These are phyloP conservation scores for Heliconius cydno DNA, from an alignment of 2,888 invertebrate genomes.

Conservation along the genomic window DNA sequence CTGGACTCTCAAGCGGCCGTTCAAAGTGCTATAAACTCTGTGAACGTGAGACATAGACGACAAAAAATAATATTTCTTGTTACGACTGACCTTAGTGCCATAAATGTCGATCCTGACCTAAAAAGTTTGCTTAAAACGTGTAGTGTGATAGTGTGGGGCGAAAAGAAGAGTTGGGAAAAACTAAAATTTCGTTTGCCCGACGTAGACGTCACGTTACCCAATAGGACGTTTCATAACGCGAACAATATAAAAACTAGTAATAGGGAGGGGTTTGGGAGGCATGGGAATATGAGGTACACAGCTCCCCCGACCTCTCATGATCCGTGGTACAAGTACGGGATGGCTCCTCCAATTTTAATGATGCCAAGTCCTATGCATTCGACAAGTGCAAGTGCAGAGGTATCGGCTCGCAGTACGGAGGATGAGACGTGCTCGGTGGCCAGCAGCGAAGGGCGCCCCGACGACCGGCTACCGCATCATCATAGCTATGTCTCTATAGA, in stretches of 20 bases:
- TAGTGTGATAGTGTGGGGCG: constrained; percentile 90
- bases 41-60: constrained; percentile 86
- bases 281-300: constrained; percentile 80
- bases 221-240: constrained; percentile 82
- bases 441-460: constrained; percentile 82
- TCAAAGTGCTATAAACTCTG: constrained; percentile 86
- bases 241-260: constrained; percentile 78
- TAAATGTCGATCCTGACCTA: constrained; percentile 88
- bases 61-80: constrained; percentile 84
- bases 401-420: constrained; percentile 84
- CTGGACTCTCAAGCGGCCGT: constrained; percentile 92
- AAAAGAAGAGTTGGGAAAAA: constrained; percentile 94
- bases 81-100: constrained; percentile 84
- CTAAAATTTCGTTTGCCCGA: constrained; percentile 92
- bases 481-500: constrained; percentile 84
- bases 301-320: constrained; percentile 81
- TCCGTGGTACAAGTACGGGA: constrained; percentile 81
- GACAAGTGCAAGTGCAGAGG: constrained; percentile 83
- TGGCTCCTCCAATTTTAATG: constrained; percentile 79
- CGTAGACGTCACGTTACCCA: constrained; percentile 84
- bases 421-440: constrained; percentile 85
- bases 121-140: constrained; percentile 88
- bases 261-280: constrained; percentile 77
- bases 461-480: constrained; percentile 80
- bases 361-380: constrained; percentile 86